A percentile compares a stretch with the other conserved stretches of the same genome.
Conservation (phyloP, 1,140 invertebrate genomes). For the Drosophila obscura region DNA sequence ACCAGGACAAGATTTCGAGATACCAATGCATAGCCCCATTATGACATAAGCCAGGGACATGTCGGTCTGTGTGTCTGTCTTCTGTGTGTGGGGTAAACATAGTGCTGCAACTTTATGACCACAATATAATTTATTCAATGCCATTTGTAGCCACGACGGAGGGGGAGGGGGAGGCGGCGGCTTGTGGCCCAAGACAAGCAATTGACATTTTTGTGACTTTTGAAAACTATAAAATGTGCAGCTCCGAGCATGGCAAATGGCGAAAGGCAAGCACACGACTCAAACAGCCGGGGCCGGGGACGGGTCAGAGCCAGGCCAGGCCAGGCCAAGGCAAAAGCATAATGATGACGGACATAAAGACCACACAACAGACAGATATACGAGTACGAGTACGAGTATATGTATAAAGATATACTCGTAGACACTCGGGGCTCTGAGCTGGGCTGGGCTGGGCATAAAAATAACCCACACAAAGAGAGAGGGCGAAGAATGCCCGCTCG, state of each 20-base stretch:
- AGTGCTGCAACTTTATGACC: conserved; percentile 74
- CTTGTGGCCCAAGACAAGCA: conserved; percentile 55
- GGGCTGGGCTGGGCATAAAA: conserved; percentile 24
- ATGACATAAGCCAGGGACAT: conserved; percentile 30
- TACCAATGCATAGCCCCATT: conserved; percentile 4
- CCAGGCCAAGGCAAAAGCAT: conserved; percentile 45
- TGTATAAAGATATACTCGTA: conserved; percentile 3
- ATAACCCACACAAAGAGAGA: conserved; percentile 16
- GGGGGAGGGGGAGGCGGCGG: not conserved
- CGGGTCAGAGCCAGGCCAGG: not conserved
- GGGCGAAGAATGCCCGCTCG: not conserved
- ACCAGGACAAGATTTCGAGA: conserved; percentile 21
- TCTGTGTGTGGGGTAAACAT: conserved; percentile 54
- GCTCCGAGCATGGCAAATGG: conserved; percentile 38
- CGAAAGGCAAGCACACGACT: conserved; percentile 23
- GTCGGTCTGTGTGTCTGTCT: not conserved
- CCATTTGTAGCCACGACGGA: conserved; percentile 44
- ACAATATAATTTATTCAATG: conserved; percentile 82
- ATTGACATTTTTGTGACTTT: conserved; percentile 82
- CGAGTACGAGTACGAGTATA: conserved; percentile 5
- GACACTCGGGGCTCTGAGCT: conserved; percentile 2
- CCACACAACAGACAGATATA: conserved; percentile 49
- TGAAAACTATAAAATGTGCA: conserved; percentile 82
- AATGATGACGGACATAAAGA: conserved; percentile 72
- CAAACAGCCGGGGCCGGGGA: not conserved